Conservation (phyloP, 2,888 invertebrate genomes). For the Falcaria lacertinaria region DNA sequence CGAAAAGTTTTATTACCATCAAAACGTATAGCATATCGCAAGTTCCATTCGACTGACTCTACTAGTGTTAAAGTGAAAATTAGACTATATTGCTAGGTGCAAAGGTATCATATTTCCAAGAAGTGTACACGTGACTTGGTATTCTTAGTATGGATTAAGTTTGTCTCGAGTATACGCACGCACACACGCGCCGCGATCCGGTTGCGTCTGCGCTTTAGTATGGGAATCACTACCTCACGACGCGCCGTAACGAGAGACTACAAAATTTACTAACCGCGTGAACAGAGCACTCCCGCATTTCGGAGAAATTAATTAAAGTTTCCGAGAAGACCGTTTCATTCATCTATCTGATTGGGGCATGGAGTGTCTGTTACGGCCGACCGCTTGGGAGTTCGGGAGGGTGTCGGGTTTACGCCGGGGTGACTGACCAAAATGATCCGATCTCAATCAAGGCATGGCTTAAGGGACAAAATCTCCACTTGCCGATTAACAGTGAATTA, state of each 20-base stretch:
- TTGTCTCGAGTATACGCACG: slow-evolving; percentile 25
- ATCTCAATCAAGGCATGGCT: slow-evolving; percentile 7
- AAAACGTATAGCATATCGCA: slow-evolving; percentile 30
- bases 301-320: slow-evolving; percentile 68
- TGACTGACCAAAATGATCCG: slow-evolving; percentile 6
- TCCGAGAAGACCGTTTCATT: slow-evolving; percentile 58
- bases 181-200: slow-evolving; percentile 43
- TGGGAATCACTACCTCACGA: slow-evolving; percentile 46
- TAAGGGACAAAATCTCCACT: background rate
- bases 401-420: slow-evolving; percentile 33
- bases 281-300: slow-evolving; percentile 46
- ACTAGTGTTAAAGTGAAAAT: slow-evolving; percentile 20
- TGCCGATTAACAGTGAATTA: background rate
- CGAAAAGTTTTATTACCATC: slow-evolving; percentile 35
- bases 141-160: slow-evolving; percentile 31
- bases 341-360: slow-evolving; percentile 53
- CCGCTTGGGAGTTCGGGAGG: slow-evolving; percentile 21
- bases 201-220: slow-evolving; percentile 42
- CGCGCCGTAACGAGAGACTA: slow-evolving; percentile 46
- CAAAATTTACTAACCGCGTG: slow-evolving; percentile 51
- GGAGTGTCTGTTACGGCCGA: slow-evolving; percentile 20
- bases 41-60: slow-evolving; percentile 23
- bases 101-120: slow-evolving; percentile 30
- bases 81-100: slow-evolving; percentile 24
- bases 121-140: slow-evolving; percentile 15